phyloP scores from a whole-genome alignment of 2,113 vertebrate species.

The Lipophrys pholis region DNA sequence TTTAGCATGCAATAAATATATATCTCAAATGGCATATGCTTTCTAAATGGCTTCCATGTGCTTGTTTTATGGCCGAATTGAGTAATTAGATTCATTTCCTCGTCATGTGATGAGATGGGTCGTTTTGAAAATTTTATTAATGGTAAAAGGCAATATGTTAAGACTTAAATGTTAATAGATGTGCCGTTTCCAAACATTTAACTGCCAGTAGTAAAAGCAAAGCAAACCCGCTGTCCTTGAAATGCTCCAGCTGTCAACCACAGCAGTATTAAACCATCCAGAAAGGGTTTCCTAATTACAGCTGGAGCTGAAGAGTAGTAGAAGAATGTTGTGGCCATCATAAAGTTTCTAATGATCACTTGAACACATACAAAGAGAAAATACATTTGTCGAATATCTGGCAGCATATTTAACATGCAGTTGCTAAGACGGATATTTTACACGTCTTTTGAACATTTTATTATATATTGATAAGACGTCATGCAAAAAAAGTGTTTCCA shows the following conservation, averaged over 20 bases:
- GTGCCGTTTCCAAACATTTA: slow-evolving; percentile 28
- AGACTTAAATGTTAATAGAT: neutral
- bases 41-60: slow-evolving; percentile 66
- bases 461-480: neutral
- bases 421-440: too few species aligned
- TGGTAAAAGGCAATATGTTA: neutral
- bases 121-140: neutral
- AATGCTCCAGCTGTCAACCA: slow-evolving; percentile 6
- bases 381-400: neutral
- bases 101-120: too few species aligned
- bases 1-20: slow-evolving; percentile 82
- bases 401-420: too few species aligned
- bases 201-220: slow-evolving; percentile 23
- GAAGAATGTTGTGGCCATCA: slow-evolving; percentile 6
- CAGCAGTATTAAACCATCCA: slow-evolving; percentile 15
- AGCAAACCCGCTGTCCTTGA: slow-evolving; percentile 15
- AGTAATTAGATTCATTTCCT: slow-evolving; percentile 5
- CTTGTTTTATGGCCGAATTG: slow-evolving; percentile 37
- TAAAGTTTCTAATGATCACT: slow-evolving; percentile 25
- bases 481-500: neutral
- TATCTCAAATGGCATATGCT: slow-evolving; percentile 72
- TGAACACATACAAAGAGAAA: neutral
- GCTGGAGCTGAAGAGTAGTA: slow-evolving; percentile 8
- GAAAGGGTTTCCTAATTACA: slow-evolving; percentile 23
- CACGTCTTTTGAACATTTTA: too few species aligned